Percentiles rank a stretch among this genome's conserved stretches.
These are phyloP conservation scores for Scyliorhinus canicula DNA, from an alignment of 2,797 vertebrate species.

Conservation along the genomic window DNA sequence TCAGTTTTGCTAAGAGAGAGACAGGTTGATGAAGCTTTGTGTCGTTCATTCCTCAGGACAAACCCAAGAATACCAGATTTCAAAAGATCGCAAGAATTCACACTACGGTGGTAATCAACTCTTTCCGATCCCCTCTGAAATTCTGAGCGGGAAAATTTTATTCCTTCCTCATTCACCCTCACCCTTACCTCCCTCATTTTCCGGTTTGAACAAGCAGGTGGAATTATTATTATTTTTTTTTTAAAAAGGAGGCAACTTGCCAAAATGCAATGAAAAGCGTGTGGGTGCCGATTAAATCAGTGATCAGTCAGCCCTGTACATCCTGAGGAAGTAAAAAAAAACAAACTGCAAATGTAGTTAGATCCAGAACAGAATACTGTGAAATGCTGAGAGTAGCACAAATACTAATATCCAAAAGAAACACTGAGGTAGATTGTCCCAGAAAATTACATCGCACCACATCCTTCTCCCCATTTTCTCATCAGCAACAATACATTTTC, in stretches of 20 bases:
- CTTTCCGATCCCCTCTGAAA: not conserved
- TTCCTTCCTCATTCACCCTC: not conserved
- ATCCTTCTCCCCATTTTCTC: slow-evolving; percentile 44
- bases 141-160: not conserved
- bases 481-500: slow-evolving; percentile 34
- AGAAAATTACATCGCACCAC: slow-evolving; percentile 56
- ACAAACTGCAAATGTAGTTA: slow-evolving; percentile 4
- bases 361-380: slow-evolving; percentile 51
- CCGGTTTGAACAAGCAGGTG: not conserved
- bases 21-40: no score
- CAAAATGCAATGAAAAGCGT: not conserved
- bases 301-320: not conserved
- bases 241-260: not conserved
- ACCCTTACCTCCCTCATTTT: not conserved
- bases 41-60: no score
- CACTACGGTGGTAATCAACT: not conserved
- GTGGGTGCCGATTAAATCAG: not conserved
- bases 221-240: not conserved
- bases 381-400: slow-evolving; percentile 49
- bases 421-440: slow-evolving; percentile 90
- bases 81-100: no score
- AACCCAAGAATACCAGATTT: no score
- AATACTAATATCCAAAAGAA: slow-evolving; percentile 60
- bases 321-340: not conserved
- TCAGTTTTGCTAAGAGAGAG: no score